Evolutionary conservation across 1,140 invertebrate genomes (phyloP), one percentile per base, ranked within the genome.

Genomic region (Stegodyphus mimosarum): DNA sequence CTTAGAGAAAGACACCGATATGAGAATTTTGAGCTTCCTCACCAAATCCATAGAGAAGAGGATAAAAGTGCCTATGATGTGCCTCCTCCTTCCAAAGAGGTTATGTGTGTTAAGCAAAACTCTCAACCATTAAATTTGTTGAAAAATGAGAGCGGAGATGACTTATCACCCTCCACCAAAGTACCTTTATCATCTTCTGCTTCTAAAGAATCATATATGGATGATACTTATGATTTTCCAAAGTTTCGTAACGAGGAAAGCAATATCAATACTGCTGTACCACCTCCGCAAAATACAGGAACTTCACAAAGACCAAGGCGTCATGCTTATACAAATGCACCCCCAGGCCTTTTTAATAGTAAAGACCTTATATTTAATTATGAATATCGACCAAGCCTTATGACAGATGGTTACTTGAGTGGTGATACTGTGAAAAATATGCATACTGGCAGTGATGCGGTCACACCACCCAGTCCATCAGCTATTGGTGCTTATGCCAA

Each of bases 151-250:
- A 18, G 17, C 50, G 70, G 63, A 66, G 73, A 85, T 9, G 71
- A 76, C 18, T 51, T 69, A 50, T 84, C 81, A 48, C 10, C 86
- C 17, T 74, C 53, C 9, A 33, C 51, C 7, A 85, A 78, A 70
- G 74, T 85, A 0, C 86, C 78, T 11, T 15, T 69, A 15, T 33
- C 60, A 33, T 33, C 74, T 5, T 17, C 33, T 60, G 64, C 49
- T 6, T 15, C 53, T 75, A 80, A 87, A 77, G 64, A 86, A 88
- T 69, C 9, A 55, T 79, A 48, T 53, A 77, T 88, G 67, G 94
- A 95, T 89, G 94, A 95, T 66, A 93, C 92, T 87, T 94, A 95
- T 88, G 94, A 95, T 89, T 93, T 95, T 90, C 94, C 94, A 5
- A 91, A 94, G 84, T 93, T 93, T 71, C 93, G 95, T n/a, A 73